Base-by-base conservation (phyloP, 2,888 invertebrate genomes). In the Caenorhabditis sp. region DNA sequence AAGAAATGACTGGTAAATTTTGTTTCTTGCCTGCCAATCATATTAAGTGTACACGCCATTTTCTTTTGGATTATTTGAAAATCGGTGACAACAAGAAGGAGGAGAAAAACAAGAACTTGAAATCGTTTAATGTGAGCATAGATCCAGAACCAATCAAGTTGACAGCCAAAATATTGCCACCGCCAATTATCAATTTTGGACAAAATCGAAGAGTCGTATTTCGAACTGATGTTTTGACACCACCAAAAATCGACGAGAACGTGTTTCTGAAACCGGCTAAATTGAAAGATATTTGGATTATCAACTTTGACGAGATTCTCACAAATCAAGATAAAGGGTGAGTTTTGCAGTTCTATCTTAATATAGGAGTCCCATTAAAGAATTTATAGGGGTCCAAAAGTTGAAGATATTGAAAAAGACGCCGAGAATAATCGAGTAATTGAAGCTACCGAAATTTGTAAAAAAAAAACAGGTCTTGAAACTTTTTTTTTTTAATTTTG, bases 1-100 rank as follows among this genome's bases (percentile, higher is more conserved):
- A 43, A 12, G 21, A 38, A 4, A 74, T 74, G 73, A 69, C 69
- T 17, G 63, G 69, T 21, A 53, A 58, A 0, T 57, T 67, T 8
- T 26, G 63, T 0, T 23, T 64, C 31, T 23, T 63, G 27, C 73
- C 73, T 21, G 14, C 10, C 1, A 26, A 66, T 8, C 73, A 74
- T 27, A 60, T 74, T 5, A 43, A 57, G 3, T 23, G 27, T 0
- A 56, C 57, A 4, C 50, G 43, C 12, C 20, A 56, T 0, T 52
- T 69, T 58, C 57, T 69, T 1, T 0, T n/a, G 1, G 21, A 57
- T 0, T 23, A 21, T 31, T 52, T 73, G 26, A 43, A 52, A 20
- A 65, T 73, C 12, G 49, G 63, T 0, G 21, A 36, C 12, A 77
- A 67, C 27, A 20, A n/a, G n/a, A n/a, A n/a, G n/a, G n/a, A n/a